Conservation (phyloP, 2,113 vertebrate species). For the Raja brachyura region DNA sequence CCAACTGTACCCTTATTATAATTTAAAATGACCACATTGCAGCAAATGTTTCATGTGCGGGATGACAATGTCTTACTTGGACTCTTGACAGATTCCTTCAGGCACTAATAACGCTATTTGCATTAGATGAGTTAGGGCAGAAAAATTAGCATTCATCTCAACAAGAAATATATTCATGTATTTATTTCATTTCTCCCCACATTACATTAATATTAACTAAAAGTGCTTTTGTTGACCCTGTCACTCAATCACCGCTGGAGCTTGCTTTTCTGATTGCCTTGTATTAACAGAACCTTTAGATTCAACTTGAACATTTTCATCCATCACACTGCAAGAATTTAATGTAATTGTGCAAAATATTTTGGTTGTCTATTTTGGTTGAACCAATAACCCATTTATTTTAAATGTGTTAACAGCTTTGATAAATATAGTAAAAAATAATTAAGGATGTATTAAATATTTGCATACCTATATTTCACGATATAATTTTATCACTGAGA, state of each 20-base stretch:
- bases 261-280: background rate
- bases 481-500: background rate
- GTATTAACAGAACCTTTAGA: constrained; percentile 2
- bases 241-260: constrained; percentile 21
- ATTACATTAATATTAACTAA: constrained; percentile 31
- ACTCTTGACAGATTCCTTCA: constrained; percentile 26
- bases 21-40: constrained; percentile 15
- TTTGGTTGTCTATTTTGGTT: background rate
- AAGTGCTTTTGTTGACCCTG: constrained; percentile 19
- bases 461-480: background rate
- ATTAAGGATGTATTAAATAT: background rate
- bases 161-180: constrained; percentile 28
- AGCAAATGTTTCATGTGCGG: constrained; percentile 10
- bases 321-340: background rate
- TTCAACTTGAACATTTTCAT: background rate
- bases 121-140: constrained; percentile 22
- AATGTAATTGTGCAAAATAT: background rate
- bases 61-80: constrained; percentile 27
- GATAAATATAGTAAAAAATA: background rate
- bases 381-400: constrained; percentile 11
- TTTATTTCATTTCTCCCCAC: constrained; percentile 12
- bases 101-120: constrained; percentile 30
- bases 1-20: background rate
- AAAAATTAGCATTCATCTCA: constrained; percentile 24
- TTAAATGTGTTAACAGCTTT: background rate